Conservation (phyloP, 2,888 invertebrate species). For the Meghimatium bilineatum region DNA sequence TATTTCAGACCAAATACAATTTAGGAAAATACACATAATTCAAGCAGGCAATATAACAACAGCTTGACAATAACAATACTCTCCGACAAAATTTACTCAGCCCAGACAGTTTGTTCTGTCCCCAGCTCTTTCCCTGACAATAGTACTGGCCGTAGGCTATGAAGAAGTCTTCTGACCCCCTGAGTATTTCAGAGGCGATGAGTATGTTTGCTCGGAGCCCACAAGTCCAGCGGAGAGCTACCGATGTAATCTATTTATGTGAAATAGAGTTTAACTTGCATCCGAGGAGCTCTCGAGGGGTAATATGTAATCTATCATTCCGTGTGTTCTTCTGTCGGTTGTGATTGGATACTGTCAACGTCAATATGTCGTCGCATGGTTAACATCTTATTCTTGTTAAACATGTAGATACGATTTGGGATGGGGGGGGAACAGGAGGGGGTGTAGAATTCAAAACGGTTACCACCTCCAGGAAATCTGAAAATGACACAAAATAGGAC, state of each 20-base stretch:
- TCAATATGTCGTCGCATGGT: too few species aligned
- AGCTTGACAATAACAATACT: background rate
- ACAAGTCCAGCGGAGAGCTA: background rate
- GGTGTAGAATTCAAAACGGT: too few species aligned
- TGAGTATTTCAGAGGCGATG: background rate
- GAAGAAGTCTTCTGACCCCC: background rate
- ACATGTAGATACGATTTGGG: too few species aligned
- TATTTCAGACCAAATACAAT: background rate
- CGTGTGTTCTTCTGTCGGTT: background rate
- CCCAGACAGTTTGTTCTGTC: background rate
- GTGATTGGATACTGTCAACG: background rate
- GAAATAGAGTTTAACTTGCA: conserved; percentile 1
- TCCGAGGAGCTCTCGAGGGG: background rate
- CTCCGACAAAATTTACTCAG: background rate
- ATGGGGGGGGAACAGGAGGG: too few species aligned
- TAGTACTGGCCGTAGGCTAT: background rate
- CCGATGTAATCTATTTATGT: background rate
- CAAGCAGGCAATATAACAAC: background rate
- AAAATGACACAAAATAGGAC: too few species aligned
- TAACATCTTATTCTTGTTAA: too few species aligned
- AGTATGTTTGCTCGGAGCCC: background rate
- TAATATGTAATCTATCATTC: background rate
- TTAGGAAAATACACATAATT: background rate
- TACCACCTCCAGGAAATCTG: too few species aligned
- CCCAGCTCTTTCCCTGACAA: background rate